These are phyloP conservation scores for Pseudotriccus pelzelni DNA, from an alignment of 2,797 vertebrate genomes.

Conservation along the genomic window DNA sequence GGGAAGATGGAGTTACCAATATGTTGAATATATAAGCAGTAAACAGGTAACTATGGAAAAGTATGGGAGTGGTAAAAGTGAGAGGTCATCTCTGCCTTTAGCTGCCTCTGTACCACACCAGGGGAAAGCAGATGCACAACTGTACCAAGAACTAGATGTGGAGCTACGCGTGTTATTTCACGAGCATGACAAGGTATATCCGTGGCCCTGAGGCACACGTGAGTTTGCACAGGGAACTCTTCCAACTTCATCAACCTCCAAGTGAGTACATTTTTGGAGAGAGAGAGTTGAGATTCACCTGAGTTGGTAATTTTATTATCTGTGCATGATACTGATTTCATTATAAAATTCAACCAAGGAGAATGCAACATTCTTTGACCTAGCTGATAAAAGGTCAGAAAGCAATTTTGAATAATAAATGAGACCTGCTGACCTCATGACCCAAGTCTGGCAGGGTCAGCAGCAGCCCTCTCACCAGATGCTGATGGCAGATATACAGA, in stretches of 20 bases:
- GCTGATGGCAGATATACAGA: conserved; percentile 76
- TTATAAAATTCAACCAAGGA: conserved; percentile 74
- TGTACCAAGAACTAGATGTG: background rate
- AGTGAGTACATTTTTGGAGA: conserved; percentile 5
- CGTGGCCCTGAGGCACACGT: rapidly evolving
- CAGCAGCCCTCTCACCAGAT: conserved; percentile 76
- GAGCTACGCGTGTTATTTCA: background rate
- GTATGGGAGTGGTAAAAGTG: background rate
- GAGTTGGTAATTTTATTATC: conserved; percentile 68
- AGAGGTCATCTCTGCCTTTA: background rate
- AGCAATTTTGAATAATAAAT: conserved; percentile 87
- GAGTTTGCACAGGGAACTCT: background rate
- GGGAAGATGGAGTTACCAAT: background rate
- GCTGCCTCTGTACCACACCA: background rate
- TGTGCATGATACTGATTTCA: conserved; percentile 65
- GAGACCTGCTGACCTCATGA: conserved; percentile 82
- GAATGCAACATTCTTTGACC: conserved; percentile 74
- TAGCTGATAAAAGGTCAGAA: conserved; percentile 80
- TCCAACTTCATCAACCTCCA: conserved; percentile 8
- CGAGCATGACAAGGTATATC: background rate
- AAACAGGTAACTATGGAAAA: background rate
- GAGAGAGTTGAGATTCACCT: background rate
- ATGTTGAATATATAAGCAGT: background rate
- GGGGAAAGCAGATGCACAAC: background rate
- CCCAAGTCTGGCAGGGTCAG: conserved; percentile 79